Evolutionary conservation across 2,113 vertebrate genomes (phyloP), one percentile per base, ranked within the genome.

Genomic region (Phodopus roborovskii): DNA sequence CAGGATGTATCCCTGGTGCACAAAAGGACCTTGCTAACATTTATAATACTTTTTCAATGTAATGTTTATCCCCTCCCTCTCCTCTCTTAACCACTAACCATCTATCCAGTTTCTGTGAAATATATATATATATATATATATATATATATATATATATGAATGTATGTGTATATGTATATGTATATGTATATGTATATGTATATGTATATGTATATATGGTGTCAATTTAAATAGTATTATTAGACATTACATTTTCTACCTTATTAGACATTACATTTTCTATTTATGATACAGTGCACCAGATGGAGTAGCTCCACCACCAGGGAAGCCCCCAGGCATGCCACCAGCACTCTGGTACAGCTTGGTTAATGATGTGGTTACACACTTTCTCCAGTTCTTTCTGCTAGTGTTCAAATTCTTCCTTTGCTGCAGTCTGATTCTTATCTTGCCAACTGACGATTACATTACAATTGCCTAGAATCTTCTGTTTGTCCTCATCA

Each of bases 371-470:
- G 95, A 99, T 99, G 20, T 99, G 99, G 75, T 99, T 99, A 98
- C 99, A 99, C 17, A 99, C 98, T 93, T 99, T 99, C 97, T 99
- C 99, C 98, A 99, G 98, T 94, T 99, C 99, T 33, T 99, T 99
- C 98, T 99, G 99, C 68, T 99, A 99, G 92, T 99, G 99, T 79
- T 99, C 99, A 71, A 99, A 99, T 88, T 99, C 99, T 4, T 99
- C 99, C 94, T 98, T 99, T 88, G 99, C 99, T 0, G 99, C 99
- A 20, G 99, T 99, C 99, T 99, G 0, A 77, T 99, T 99, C 97
- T 99, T 99, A 97, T 99, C 99, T 89, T 99, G 98, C 99, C 99
- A 99, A 93, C 98, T 98, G 97, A 99, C 99, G 64, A 99, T 99
- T 92, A 99, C 99, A 26, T 99, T 99, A 92, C 99, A 99, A 97